phyloP scores from a whole-genome alignment of 2,888 invertebrate genomes.

The Eupsilia transversa region DNA sequence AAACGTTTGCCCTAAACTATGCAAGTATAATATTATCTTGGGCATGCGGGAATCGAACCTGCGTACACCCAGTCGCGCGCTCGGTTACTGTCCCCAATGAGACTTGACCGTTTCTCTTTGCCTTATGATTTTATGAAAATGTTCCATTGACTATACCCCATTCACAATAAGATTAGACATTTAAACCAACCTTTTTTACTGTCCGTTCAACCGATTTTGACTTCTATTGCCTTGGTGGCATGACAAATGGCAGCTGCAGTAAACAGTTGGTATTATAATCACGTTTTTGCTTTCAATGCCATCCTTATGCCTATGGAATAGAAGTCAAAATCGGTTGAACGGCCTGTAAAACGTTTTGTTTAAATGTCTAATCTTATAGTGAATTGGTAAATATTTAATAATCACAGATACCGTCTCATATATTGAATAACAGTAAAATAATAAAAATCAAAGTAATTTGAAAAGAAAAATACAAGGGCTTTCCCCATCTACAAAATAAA shows the following conservation, averaged over 20 bases:
- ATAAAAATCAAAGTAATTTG: background rate
- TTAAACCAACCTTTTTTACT: too few relatives aligned
- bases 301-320: too few relatives aligned
- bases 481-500: background rate
- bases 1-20: background rate
- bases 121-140: background rate
- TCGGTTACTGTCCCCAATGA: background rate
- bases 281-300: too few relatives aligned
- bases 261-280: too few relatives aligned
- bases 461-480: background rate
- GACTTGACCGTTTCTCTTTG: background rate
- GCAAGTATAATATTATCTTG: background rate
- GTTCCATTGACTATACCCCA: background rate
- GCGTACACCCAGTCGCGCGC: background rate
- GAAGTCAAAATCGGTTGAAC: too few relatives aligned
- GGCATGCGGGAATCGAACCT: background rate
- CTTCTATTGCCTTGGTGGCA: too few relatives aligned
- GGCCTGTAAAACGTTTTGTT: too few relatives aligned
- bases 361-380: too few relatives aligned
- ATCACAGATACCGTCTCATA: background rate
- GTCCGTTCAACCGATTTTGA: too few relatives aligned
- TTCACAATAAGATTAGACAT: too few relatives aligned
- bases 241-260: too few relatives aligned
- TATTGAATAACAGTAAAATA: background rate
- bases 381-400: background rate